phyloP scores from a whole-genome alignment of 1,140 invertebrate species.

The Heliconius himera region DNA sequence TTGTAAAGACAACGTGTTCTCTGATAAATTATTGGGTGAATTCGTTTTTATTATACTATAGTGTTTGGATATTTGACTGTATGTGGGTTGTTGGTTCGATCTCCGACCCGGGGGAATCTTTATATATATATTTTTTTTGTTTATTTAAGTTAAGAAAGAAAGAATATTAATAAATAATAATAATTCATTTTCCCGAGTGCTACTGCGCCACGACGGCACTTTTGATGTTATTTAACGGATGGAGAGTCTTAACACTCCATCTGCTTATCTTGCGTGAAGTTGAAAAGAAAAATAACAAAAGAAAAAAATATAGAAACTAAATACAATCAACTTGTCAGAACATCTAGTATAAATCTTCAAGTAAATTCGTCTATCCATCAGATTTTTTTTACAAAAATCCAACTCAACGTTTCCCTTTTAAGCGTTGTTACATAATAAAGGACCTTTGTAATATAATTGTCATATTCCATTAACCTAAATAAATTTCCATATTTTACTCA shows the following conservation, averaged over 20 bases:
- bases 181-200: too few relatives aligned
- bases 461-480: constrained; percentile 29
- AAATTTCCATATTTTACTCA: constrained; percentile 26
- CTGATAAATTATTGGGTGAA: neutral
- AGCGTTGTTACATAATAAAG: constrained; percentile 5
- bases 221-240: too few relatives aligned
- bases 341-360: neutral
- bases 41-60: neutral
- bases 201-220: too few relatives aligned
- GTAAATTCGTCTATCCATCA: neutral
- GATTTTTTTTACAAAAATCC: neutral
- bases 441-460: constrained; percentile 12
- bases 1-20: neutral
- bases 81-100: neutral
- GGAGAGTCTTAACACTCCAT: too few relatives aligned
- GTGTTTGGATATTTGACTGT: neutral
- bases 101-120: too few relatives aligned
- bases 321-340: too few relatives aligned
- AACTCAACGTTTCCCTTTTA: neutral
- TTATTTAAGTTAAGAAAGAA: too few relatives aligned
- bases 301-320: too few relatives aligned
- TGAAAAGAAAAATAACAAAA: too few relatives aligned
- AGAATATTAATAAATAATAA: too few relatives aligned
- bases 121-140: too few relatives aligned
- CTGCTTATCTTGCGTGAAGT: too few relatives aligned